Evolutionary conservation across 2,113 vertebrate genomes (phyloP), one percentile per base, ranked within the genome.

Genomic region (Oceanites oceanicus): DNA sequence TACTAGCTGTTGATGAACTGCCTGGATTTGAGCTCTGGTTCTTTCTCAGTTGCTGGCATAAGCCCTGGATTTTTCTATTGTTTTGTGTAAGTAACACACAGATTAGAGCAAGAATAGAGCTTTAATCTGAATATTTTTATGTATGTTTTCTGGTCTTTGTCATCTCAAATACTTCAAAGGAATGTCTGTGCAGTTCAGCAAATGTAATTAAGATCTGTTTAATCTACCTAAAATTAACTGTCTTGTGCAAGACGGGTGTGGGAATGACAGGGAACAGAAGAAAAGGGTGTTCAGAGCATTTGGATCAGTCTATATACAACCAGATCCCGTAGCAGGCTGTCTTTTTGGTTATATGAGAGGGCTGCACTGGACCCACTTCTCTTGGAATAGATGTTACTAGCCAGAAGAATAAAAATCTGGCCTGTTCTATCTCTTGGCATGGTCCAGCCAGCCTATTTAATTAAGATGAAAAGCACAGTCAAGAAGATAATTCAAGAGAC

Each of bases 401-500:
- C 62, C 85, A 95, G 9, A 94, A 88, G 12, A 86, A 90, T 90
- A 90, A 91, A 88, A 95, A 76, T 49, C 85, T 95, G 93, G 65
- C 79, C 71, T 83, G 71, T 47, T 90, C 52, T 75, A 11, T 23
- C 68, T 66, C 71, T 83, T 96, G 92, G 92, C 96, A 66, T 36
- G 40, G 91, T 59, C 87, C 85, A 90, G 59, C 34, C 84, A 96
- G 40, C 17, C 87, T 92, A 90, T 96, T 96, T 94, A 96, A 97
- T 97, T 95, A 95, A 92, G 94, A 96, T 93, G 68, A 96, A 97
- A 95, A 91, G 77, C 87, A 72, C 52, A 91, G 73, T 95, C 78
- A 66, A 81, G 71, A 88, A 94, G 92, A 96, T 96, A 95, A 96
- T 94, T 96, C 91, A 88, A 62, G 95, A 85, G 22, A 62, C 89